phyloP scores from a whole-genome alignment of 2,113 vertebrate genomes.

The Halichoeres trimaculatus region DNA sequence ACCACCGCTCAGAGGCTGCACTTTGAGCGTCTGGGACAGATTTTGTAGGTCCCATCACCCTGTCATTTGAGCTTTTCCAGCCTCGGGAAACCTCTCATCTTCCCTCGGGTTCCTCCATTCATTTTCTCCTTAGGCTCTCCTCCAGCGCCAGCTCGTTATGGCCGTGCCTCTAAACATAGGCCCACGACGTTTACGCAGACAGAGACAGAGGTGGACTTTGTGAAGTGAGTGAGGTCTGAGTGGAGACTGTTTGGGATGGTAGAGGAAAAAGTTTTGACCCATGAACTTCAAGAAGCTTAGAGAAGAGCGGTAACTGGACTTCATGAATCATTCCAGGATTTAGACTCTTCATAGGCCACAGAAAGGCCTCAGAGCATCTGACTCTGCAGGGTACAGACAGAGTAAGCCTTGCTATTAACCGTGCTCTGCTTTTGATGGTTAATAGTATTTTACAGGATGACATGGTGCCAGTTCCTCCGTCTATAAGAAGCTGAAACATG shows the following conservation, averaged over 20 bases:
- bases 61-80: constrained; percentile 57
- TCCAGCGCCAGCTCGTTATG: constrained; percentile 48
- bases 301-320: constrained; percentile 45
- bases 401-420: constrained; percentile 29
- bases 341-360: constrained; percentile 9
- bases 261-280: background rate
- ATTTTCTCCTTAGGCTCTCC: constrained; percentile 41
- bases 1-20: constrained; percentile 3
- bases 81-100: constrained; percentile 58
- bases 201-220: constrained; percentile 25
- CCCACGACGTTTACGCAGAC: constrained; percentile 37
- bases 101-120: constrained; percentile 36
- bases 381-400: constrained; percentile 22
- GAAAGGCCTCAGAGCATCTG: constrained; percentile 11
- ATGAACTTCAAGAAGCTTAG: constrained; percentile 33
- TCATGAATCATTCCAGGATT: constrained; percentile 62
- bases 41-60: constrained; percentile 50
- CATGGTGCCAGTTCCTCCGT: constrained; percentile 29
- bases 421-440: constrained; percentile 15
- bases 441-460: constrained; percentile 38
- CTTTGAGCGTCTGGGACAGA: constrained; percentile 40
- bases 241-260: background rate
- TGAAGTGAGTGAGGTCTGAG: constrained; percentile 13
- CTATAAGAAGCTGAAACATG: constrained; percentile 27
- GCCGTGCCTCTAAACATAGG: constrained; percentile 51